Evolutionary conservation across 1,140 invertebrate genomes (phyloP), one percentile per base, ranked within the genome.

Genomic region (Ooceraea biroi): DNA sequence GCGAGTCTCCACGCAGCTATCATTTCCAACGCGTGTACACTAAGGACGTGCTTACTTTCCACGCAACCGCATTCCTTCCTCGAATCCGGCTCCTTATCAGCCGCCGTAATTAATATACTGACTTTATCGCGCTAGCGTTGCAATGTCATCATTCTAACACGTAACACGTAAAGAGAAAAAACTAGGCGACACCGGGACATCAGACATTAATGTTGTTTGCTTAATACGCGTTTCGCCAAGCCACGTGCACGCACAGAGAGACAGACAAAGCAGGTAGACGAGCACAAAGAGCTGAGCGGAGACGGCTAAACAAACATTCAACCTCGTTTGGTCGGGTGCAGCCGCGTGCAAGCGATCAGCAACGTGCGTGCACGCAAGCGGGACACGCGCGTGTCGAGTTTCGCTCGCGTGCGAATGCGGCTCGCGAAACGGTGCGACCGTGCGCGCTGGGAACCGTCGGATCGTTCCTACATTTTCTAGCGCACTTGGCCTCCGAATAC

Each of bases 261-360:
- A 90, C 89, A 85, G 82, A 85, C 83, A 85, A 86, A 84, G 44
- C 46, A 77, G 85, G 84, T 86, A 88, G 85, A 89, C 55, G 76
- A 50, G 80, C 82, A 90, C 84, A 84, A 89, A 87, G 82, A 84
- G 61, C 48, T 77, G 82, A 71, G 83, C 55, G 30, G 72, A 55
- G 89, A 89, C 89, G 80, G 84, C 89, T 91, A 90, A 90, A 83
- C 88, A 91, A 91, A 91, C 89, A 91, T 89, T 87, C 85, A 61
- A 82, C 76, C 89, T 90, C 88, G 82, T 85, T 91, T 87, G 57
- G 77, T 78, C 73, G 82, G 73, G 36, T 80, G 60, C 69, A 80
- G 85, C 58, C 85, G 78, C 60, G 72, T 85, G 55, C 85, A 65
- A 77, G 65, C 85, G 85, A 87, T 83, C 85, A 44, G 77, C 80